Base-by-base conservation (phyloP, 2,888 invertebrate genomes). In the Lepidochrysops patricia region DNA sequence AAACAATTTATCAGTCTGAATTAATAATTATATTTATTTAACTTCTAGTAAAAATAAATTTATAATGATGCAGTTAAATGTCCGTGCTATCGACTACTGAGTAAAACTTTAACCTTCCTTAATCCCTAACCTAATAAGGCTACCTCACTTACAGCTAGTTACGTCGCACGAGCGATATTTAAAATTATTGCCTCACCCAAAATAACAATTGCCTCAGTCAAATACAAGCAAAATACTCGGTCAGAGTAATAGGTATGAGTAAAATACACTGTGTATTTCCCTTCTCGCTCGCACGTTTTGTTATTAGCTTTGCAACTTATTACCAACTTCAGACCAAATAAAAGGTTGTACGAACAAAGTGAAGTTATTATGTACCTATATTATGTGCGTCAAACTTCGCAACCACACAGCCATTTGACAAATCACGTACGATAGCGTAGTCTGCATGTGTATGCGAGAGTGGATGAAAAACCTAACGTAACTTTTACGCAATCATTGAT, bases 91-190 rank as follows among this genome's bases (percentile, higher is more conserved):
- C 70, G 73, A 73, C 80, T 84, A 84, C 77, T 60, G 73, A 82
- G 75, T 82, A 81, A 83, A 84, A 81, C 70, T 78, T 82, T 74
- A 83, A 82, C 81, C 76, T 75, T 71, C 75, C 74, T 68, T 73
- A 79, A 79, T 74, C 80, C 84, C 86, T 86, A 86, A 60, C 72
- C 88, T 88, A 88, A 75, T 88, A 88, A 88, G 88, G 88, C 88
- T 89, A 87, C 82, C 84, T 87, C 87, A 88, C 82, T 75, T 76
- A 84, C 84, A 86, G 77, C 69, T 73, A 74, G 65, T 64, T 74
- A 76, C 72, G 70, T 73, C 75, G 64, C 61, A 64, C 75, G 74
- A 75, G 75, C 76, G 72, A 71, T 63, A 63, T 70, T 63, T 59
- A 63, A 67, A 70, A 71, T 76, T 78, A 79, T 81, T 82, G 80